These are phyloP conservation scores for Podabrus alpinus DNA, from an alignment of 2,888 invertebrate genomes.

Conservation along the genomic window DNA sequence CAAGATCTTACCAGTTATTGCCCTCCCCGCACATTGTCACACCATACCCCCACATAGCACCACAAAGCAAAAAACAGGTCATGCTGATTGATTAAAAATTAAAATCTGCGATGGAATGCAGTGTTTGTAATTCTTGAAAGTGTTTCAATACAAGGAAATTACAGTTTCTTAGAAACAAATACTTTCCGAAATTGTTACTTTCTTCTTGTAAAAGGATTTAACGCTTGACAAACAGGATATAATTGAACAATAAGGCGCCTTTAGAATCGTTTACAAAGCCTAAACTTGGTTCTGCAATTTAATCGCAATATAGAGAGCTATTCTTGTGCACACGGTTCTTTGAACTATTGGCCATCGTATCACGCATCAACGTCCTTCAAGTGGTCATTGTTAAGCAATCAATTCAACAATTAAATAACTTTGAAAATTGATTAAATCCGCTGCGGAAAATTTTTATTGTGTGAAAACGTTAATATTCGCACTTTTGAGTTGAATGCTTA, in stretches of 20 bases:
- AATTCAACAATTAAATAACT: conserved; percentile 1
- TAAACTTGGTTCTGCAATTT: conserved; percentile 25
- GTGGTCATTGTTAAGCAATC: conserved; percentile 4
- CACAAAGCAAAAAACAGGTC: too few relatives aligned
- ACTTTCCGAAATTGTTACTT: conserved; percentile 9
- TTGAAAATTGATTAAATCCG: neutral
- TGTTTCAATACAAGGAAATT: neutral
- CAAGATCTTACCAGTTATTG: too few relatives aligned
- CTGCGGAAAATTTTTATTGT: neutral
- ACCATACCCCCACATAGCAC: too few relatives aligned
- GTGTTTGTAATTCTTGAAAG: neutral
- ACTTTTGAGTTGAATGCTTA: conserved; percentile 1
- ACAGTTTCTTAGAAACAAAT: neutral
- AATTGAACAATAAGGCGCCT: conserved; percentile 26
- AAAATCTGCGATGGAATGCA: neutral
- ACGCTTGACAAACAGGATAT: conserved; percentile 25
- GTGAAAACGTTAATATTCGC: neutral
- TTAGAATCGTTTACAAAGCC: conserved; percentile 21
- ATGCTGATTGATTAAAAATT: neutral
- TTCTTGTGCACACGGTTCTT: conserved; percentile 21
- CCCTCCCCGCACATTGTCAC: too few relatives aligned
- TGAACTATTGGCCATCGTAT: conserved; percentile 15
- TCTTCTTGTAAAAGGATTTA: conserved; percentile 21
- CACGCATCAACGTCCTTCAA: conserved; percentile 7
- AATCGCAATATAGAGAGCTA: conserved; percentile 18